Evolutionary conservation across 2,113 vertebrate genomes (phyloP).

Genomic region (Myrmophylax atrothorax): DNA sequence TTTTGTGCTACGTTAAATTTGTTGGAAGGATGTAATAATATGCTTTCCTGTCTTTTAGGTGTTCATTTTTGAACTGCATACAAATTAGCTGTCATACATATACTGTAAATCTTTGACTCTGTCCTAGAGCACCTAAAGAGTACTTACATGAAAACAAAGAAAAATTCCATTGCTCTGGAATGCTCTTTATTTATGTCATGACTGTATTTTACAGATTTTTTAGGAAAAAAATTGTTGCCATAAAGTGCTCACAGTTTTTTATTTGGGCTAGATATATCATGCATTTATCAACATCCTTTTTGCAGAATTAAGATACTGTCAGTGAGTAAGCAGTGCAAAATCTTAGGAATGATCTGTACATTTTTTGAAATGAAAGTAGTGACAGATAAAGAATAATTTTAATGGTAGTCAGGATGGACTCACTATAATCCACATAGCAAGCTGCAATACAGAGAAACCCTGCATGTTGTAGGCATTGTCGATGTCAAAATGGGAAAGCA

Average conservation of each 20-base stretch:
- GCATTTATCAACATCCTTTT: neutral
- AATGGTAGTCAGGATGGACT: neutral
- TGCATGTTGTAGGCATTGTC: neutral
- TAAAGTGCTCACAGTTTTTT: neutral
- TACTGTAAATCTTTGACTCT: neutral
- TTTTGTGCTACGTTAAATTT: neutral
- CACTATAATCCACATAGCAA: neutral
- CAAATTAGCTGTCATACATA: slow-evolving; percentile 1
- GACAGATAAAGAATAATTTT: neutral
- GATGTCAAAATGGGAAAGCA: neutral
- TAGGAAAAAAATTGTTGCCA: neutral
- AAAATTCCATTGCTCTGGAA: neutral
- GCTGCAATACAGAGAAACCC: neutral
- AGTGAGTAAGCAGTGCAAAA: neutral
- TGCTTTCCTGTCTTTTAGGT: neutral
- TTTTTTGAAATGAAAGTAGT: neutral
- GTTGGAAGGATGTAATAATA: neutral
- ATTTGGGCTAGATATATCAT: neutral
- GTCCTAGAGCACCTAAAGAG: neutral
- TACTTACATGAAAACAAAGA: neutral
- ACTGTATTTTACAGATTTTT: neutral
- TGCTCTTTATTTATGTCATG: neutral
- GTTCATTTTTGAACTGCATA: neutral
- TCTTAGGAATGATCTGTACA: neutral
- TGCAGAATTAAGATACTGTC: neutral